Percentiles rank a stretch among this genome's conserved stretches.
phyloP scores from a whole-genome alignment of 2,113 vertebrate genomes.

The Marmota flaviventris region DNA sequence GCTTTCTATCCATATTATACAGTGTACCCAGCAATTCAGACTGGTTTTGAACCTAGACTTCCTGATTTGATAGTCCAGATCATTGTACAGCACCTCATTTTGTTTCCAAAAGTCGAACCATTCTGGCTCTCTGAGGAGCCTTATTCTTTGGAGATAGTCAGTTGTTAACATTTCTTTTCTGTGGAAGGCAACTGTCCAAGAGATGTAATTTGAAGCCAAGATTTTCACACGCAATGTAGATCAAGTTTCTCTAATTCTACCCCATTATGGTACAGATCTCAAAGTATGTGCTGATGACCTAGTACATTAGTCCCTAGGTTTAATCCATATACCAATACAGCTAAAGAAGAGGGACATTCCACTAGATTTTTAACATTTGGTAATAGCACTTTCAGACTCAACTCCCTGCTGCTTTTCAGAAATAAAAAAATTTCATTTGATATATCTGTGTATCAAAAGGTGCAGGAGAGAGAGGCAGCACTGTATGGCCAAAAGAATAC shows the following conservation, averaged over 20 bases:
- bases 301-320: conserved; percentile 38
- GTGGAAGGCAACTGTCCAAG: conserved; percentile 14
- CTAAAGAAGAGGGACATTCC: background rate
- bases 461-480: background rate
- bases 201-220: conserved; percentile 57
- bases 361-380: conserved; percentile 20
- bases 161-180: conserved; percentile 41
- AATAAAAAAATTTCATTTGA: conserved; percentile 56
- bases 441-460: background rate
- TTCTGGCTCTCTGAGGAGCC: background rate
- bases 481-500: background rate
- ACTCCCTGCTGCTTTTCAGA: background rate
- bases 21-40: background rate
- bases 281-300: background rate
- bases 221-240: conserved; percentile 57
- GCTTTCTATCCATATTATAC: background rate
- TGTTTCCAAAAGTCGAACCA: background rate
- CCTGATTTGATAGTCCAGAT: background rate
- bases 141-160: conserved; percentile 56
- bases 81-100: background rate
- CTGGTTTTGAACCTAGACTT: background rate
- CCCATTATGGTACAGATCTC: conserved; percentile 7
- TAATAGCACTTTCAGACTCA: background rate
- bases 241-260: conserved; percentile 42
- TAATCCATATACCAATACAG: background rate